Evolutionary conservation across 2,888 invertebrate species (phyloP).

Genomic region (Cyrtodaria siliqua): DNA sequence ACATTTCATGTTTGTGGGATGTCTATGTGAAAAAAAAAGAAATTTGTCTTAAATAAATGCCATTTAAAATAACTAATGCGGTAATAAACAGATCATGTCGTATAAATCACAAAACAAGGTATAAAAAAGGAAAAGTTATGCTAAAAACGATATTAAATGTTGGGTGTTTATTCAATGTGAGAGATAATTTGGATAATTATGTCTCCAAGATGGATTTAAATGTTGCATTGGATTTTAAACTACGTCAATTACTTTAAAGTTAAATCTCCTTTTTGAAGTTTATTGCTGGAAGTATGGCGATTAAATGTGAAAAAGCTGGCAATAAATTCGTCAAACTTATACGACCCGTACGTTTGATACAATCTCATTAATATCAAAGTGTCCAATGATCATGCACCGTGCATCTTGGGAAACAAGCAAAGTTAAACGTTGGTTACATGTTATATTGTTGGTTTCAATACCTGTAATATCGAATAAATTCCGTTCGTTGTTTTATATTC

Average conservation of each 20-base stretch:
- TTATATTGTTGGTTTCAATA: no score
- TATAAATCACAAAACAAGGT: slow-evolving; percentile 39
- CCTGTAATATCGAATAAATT: no score
- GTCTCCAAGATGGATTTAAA: slow-evolving; percentile 56
- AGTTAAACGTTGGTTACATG: no score
- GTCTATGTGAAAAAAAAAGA: no score
- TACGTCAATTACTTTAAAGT: slow-evolving; percentile 41
- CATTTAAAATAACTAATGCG: no score
- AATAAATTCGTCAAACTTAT: slow-evolving; percentile 46
- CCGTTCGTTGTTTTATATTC: no score
- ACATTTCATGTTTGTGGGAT: no score
- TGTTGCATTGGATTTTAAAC: slow-evolving; percentile 58
- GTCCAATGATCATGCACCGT: no score
- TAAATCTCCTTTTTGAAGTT: slow-evolving; percentile 36
- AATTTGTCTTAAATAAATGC: no score
- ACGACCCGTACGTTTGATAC: neutral
- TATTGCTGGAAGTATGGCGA: slow-evolving; percentile 35
- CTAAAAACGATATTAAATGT: slow-evolving; percentile 35
- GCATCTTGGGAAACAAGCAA: no score
- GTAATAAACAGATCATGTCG: neutral
- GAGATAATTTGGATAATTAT: slow-evolving; percentile 50
- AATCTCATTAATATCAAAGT: no score
- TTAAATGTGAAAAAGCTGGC: slow-evolving; percentile 44
- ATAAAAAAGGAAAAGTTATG: slow-evolving; percentile 54
- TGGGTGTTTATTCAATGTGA: slow-evolving; percentile 36